These are phyloP conservation scores for Oegoconia quadripuncta DNA, from an alignment of 2,888 invertebrate species.

Conservation along the genomic window DNA sequence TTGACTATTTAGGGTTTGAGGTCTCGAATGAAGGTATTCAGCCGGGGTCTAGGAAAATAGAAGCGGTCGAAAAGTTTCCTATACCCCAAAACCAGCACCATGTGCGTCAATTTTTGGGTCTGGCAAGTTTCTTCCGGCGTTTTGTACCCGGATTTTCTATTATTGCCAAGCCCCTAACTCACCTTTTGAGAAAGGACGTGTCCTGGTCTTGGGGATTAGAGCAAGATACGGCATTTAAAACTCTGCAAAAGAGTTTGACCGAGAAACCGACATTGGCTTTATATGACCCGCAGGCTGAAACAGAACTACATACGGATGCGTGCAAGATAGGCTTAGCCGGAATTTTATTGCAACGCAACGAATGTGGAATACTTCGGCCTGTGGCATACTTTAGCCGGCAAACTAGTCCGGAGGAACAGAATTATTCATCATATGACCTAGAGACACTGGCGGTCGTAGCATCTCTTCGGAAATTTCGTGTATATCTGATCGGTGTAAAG, in stretches of 20 bases:
- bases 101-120: conserved; percentile 26
- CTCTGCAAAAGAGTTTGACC: not conserved
- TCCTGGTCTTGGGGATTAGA: not conserved
- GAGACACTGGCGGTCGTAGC: conserved; percentile 14
- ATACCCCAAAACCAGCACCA: conserved; percentile 21
- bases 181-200: conserved; percentile 16
- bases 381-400: conserved; percentile 12
- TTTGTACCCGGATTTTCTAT: conserved; percentile 26
- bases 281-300: conserved; percentile 21
- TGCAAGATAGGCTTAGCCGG: conserved; percentile 29
- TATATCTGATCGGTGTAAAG: conserved; percentile 14
- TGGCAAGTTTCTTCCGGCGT: conserved; percentile 27
- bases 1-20: conserved; percentile 28
- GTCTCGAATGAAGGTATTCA: conserved; percentile 20
- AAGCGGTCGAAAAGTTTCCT: conserved; percentile 22
- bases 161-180: conserved; percentile 26
- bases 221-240: not conserved
- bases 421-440: conserved; percentile 12
- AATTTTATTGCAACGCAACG: conserved; percentile 28
- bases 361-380: conserved; percentile 2
- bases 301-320: conserved; percentile 37
- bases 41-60: conserved; percentile 23
- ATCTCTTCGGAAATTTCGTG: conserved; percentile 12
- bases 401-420: conserved; percentile 14
- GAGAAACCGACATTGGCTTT: conserved; percentile 25